These are phyloP conservation scores for Dione vanillae DNA, from an alignment of 2,888 invertebrate species.

Conservation along the genomic window DNA sequence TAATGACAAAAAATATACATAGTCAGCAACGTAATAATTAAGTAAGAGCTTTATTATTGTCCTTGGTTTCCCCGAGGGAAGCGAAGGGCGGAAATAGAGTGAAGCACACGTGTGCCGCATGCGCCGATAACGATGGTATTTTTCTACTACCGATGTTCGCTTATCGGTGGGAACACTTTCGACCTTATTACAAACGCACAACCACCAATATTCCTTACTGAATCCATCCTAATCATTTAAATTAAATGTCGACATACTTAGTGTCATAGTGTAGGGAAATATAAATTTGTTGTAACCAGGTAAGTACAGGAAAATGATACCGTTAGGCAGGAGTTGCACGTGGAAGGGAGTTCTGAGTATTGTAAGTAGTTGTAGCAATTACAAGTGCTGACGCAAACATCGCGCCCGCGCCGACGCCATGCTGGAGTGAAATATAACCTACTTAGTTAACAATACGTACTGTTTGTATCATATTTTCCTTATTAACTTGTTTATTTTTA, in stretches of 20 bases:
- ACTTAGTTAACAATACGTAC: slow-evolving; percentile 40
- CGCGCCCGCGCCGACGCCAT: slow-evolving; percentile 41
- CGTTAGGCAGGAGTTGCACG: slow-evolving; percentile 60
- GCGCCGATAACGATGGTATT: slow-evolving; percentile 66
- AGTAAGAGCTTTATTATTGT: slow-evolving; percentile 71
- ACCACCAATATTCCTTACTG: slow-evolving; percentile 25
- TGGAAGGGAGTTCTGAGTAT: slow-evolving; percentile 69
- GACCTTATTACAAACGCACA: slow-evolving; percentile 27
- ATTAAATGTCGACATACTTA: slow-evolving; percentile 41
- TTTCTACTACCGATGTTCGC: slow-evolving; percentile 41
- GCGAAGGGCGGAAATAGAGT: slow-evolving; percentile 76
- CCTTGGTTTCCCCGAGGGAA: slow-evolving; percentile 69
- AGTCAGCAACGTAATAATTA: slow-evolving; percentile 67
- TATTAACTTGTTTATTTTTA: slow-evolving; percentile 50
- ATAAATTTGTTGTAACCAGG: slow-evolving; percentile 59
- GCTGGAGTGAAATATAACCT: slow-evolving; percentile 54
- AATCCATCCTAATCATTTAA: slow-evolving; percentile 24
- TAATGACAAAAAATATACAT: slow-evolving; percentile 43
- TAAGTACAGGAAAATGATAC: slow-evolving; percentile 68
- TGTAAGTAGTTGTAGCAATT: slow-evolving; percentile 51
- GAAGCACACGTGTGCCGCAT: slow-evolving; percentile 73
- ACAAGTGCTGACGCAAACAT: slow-evolving; percentile 52
- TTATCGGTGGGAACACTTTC: background rate
- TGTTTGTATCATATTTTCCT: slow-evolving; percentile 62
- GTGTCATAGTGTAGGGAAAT: slow-evolving; percentile 53